Evolutionary conservation across 2,797 vertebrate genomes (phyloP), one percentile per base, ranked within the genome.

Genomic region (Coendou prehensilis): DNA sequence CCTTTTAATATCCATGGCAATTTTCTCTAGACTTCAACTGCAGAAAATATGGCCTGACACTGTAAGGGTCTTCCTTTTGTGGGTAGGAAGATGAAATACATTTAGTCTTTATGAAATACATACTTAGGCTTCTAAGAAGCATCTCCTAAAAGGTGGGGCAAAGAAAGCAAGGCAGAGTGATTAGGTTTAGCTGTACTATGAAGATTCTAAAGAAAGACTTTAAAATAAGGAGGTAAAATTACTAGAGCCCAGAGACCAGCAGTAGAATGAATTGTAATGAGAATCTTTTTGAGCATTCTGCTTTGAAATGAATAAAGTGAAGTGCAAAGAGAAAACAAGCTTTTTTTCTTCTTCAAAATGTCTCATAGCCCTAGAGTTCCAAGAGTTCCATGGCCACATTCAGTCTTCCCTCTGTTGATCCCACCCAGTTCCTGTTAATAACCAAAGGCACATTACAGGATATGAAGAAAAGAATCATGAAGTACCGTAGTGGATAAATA

Each of bases 191-290:
- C 85, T n/a, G 1, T 69, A 56, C 26, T 61, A 76, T 78, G 73
- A 89, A 26, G 50, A 88, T 91, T 85, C 79, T 86, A 26, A 67
- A 87, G 82, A 93, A 94, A 22, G 20, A 23, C 91, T 78, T 95
- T 83, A 80, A 78, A 82, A 61, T 93, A 64, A 79, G 79, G 57
- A 54, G 7, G 52, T 61, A 20, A 69, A 88, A 37, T 63, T 85
- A 33, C 22, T 54, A 28, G 47, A 87, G 5, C 82, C 57, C 9
- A 15, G 75, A 26, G 64, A 82, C n/a, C 57, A 10, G 14, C 13
- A 7, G 1, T 50, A 41, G n/a, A 82, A 61, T 87, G n/a, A 41
- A 41, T 41, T 41, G 47, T 81, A 47, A 45, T 9, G 54, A 84
- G 26, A 50, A 50, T 41, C 87, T 81, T 61, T 1, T n/a, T 57